Percentiles rank a stretch among this genome's conserved stretches.
phyloP scores from a whole-genome alignment of 2,888 invertebrate species.

The Myathropa florea region DNA sequence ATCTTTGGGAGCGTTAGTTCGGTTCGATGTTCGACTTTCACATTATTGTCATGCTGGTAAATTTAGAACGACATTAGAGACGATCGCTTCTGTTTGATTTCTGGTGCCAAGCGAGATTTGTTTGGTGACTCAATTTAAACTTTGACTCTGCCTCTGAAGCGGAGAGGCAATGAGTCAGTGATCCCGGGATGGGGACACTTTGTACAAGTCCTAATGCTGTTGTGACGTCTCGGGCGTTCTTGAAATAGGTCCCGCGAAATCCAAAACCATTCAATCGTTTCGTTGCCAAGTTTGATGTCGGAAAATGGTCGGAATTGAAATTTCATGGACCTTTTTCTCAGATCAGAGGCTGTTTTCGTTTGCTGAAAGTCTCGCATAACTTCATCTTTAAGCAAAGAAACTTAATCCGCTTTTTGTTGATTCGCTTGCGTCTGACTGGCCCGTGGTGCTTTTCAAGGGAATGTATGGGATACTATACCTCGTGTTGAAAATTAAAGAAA shows the following conservation, averaged over 20 bases:
- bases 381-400: no score
- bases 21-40: slow-evolving; percentile 26
- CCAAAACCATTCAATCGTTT: background rate
- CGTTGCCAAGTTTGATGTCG: no score
- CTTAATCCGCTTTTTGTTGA: no score
- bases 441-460: no score
- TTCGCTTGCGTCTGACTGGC: no score
- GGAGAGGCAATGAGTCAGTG: slow-evolving; percentile 17
- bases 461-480: no score
- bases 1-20: background rate
- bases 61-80: slow-evolving; percentile 34
- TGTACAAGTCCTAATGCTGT: background rate
- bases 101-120: background rate
- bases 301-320: no score
- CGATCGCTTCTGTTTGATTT: background rate
- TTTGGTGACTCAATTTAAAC: slow-evolving; percentile 33
- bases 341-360: no score
- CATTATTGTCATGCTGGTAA: slow-evolving; percentile 4
- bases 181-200: background rate
- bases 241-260: background rate
- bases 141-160: background rate
- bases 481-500: no score
- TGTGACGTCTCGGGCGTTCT: background rate
- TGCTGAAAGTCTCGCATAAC: no score
- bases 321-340: no score